Evolutionary conservation across 2,113 vertebrate species (phyloP), one percentile per base, ranked within the genome.

Genomic region (Tringa solitaria): DNA sequence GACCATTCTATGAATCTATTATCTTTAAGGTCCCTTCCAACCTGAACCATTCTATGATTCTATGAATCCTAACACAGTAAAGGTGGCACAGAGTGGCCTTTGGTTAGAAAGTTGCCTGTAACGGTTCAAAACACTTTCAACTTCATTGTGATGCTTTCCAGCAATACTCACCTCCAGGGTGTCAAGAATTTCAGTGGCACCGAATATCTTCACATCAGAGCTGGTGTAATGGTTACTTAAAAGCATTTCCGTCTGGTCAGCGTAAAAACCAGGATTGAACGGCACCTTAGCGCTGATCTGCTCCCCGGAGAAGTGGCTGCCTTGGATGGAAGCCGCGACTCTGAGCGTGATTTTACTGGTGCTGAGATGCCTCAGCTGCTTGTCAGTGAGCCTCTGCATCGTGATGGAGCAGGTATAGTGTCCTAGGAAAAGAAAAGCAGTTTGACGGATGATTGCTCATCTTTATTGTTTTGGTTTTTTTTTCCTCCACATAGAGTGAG

Each of bases 151-250:
- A 24, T 7, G 18, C 45, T 14, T 28, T 12, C 46, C 32, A 51
- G 75, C 59, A n/a, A 7, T 0, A 3, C 97, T 98, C 81, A 99
- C 99, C 98, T 99, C 98, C 65, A 99, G 94, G 91, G 88, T 98
- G 84, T 98, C 98, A 39, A 99, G 98, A 35, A 98, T 95, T 18
- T 98, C 97, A 8, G 69, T 4, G 28, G 98, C 96, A 53, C 99
- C 99, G 33, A 99, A 99, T 76, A 99, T 86, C 28, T 98, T 99
- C 60, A 99, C 95, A 22, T 99, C 98, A 0, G 98, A 98, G 32
- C 98, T 98, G 23, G 89, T 50, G 57, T 98, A 98, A 73, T 98
- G 97, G 97, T 97, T 99, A 90, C 98, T 99, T 91, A 99, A 97
- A 37, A 99, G 95, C 94, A 99, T 93, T 94, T 99, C 99, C 0